Percentiles rank a stretch among this genome's conserved stretches.
Conservation (phyloP, 2,113 vertebrate species). For the cattle (Bos taurus) region DNA sequence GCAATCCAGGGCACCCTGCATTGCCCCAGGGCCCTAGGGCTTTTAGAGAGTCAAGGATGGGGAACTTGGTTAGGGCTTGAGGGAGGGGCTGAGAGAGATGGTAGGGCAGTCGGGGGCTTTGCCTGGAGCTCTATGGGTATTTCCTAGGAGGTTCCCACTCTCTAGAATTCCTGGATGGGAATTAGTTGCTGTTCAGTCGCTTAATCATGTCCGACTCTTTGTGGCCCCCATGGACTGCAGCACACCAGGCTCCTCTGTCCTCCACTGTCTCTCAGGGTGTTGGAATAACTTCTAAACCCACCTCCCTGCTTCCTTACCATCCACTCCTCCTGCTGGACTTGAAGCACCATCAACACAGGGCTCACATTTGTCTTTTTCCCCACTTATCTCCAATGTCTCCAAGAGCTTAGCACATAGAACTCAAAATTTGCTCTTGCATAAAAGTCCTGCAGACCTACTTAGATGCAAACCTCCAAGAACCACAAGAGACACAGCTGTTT, state of each 20-base stretch:
- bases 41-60: background rate
- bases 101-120: background rate
- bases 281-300: background rate
- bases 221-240: background rate
- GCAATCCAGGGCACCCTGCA: too few relatives aligned
- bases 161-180: background rate
- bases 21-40: background rate
- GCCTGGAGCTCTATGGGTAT: background rate
- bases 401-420: background rate
- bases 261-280: background rate
- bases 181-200: background rate
- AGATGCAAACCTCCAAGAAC: background rate
- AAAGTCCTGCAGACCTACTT: background rate
- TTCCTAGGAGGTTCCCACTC: background rate
- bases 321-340: background rate
- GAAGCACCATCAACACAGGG: background rate
- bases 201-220: background rate
- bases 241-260: background rate
- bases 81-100: background rate
- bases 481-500: background rate
- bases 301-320: background rate
- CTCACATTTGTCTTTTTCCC: background rate
- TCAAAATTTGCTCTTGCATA: background rate
- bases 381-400: background rate
- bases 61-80: background rate